A percentile compares a stretch with the other conserved stretches of the same genome.
Evolutionary conservation across 2,113 vertebrate genomes (phyloP).

Genomic region (Anoplopoma fimbria): DNA sequence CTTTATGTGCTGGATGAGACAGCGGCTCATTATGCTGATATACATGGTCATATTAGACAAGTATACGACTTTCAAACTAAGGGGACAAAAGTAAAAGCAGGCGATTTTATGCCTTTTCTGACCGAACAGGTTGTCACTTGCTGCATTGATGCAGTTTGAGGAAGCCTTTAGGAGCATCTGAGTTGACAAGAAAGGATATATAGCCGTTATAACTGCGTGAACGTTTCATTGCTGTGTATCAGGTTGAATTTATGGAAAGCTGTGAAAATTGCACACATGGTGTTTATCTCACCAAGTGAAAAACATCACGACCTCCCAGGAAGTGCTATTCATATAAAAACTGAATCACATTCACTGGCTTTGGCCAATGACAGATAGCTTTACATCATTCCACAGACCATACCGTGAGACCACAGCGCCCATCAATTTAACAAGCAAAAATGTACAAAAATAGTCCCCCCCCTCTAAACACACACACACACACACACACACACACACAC

Average conservation of each 20-base stretch:
- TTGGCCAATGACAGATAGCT: constrained; percentile 76
- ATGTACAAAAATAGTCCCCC: constrained; percentile 62
- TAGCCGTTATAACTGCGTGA: constrained; percentile 36
- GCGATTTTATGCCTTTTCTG: not conserved
- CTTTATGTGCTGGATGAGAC: constrained; percentile 65
- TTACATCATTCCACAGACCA: constrained; percentile 72
- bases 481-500: constrained; percentile 36
- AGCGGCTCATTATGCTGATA: constrained; percentile 74
- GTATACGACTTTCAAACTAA: constrained; percentile 37
- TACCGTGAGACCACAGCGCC: constrained; percentile 76
- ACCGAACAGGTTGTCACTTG: not conserved
- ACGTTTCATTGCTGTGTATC: constrained; percentile 30
- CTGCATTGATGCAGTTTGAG: not conserved
- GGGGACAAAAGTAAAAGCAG: constrained; percentile 24
- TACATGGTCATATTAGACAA: constrained; percentile 62
- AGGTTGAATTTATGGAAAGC: constrained; percentile 61
- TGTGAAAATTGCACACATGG: constrained; percentile 70
- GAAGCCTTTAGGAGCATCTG: constrained; percentile 1
- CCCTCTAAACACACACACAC: constrained; percentile 41
- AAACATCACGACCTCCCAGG: constrained; percentile 79
- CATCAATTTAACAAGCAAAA: constrained; percentile 79
- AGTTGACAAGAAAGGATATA: constrained; percentile 6
- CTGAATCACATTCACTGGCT: constrained; percentile 72
- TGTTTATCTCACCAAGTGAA: constrained; percentile 72
- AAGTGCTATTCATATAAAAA: constrained; percentile 75